Evolutionary conservation across 2,113 vertebrate genomes (phyloP), one percentile per base, ranked within the genome.

Genomic region (Corydoras maculifer): DNA sequence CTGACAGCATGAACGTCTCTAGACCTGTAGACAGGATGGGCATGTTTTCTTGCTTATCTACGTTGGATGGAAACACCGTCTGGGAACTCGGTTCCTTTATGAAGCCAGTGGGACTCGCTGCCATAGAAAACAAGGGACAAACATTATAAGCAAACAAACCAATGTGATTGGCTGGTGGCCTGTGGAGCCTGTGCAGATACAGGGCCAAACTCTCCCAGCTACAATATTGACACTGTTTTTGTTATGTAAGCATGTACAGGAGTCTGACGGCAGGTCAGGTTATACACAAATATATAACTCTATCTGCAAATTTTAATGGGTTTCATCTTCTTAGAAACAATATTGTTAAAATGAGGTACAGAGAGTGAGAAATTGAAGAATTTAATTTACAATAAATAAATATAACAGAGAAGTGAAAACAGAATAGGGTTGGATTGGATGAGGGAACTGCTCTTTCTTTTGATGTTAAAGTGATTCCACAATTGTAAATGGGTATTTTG

Each of bases 101-200:
- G 78, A 78, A 82, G 71, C 79, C 62, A 66, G 63, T 32, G 67
- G 78, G 75, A 82, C 76, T 75, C 51, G 13, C 69, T 64, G 79
- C 72, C 77, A 78, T 11, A 32, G 70, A 86, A 86, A 86, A 84
- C 85, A 84, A 83, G 85, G 68, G 78, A 84, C 82, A 88, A 87
- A 86, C 84, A 88, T 83, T 87, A 87, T 84, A 86, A 84, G 81
- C 79, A 87, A 88, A 89, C 86, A 88, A 88, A 88, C 85, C 86
- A 51, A 77, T 78, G 72, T 85, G 85, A 88, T 87, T 87, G 80
- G 81, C 83, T 70, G 32, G 77, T 72, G 80, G 80, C 74, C 75
- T 70, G 66, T n/a, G 31, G 66, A 9, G 75, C 70, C 79, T 77
- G 78, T 35, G 63, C 59, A 69, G 54, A 82, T 81, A 86, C 80